Conservation (phyloP, 2,888 invertebrate genomes). For the Archips xylosteana region DNA sequence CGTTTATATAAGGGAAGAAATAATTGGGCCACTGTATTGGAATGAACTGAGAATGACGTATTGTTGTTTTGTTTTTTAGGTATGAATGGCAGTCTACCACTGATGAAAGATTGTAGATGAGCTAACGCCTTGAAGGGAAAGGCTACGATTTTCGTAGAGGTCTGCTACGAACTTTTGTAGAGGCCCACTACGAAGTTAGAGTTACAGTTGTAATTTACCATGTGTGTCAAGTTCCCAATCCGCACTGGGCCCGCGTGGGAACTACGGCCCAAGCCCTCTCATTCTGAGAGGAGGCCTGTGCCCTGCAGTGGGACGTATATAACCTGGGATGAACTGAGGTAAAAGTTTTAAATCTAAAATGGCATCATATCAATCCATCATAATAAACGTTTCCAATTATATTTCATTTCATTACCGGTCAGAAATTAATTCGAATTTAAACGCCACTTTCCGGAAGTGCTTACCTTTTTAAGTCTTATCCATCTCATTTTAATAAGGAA, state of each 20-base stretch:
- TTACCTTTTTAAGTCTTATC: background rate
- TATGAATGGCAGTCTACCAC: too few species aligned
- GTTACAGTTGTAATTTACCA: too few species aligned
- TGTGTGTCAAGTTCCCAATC: too few species aligned
- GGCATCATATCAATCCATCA: too few species aligned
- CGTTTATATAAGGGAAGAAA: background rate
- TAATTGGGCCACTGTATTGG: background rate
- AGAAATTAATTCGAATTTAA: background rate
- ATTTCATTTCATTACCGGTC: background rate
- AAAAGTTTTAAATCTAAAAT: too few species aligned
- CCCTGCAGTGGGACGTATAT: too few species aligned
- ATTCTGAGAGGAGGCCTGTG: too few species aligned
- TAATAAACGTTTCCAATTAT: background rate
- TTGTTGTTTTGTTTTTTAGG: background rate
- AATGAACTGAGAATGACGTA: conserved; percentile 8
- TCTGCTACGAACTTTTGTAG: background rate
- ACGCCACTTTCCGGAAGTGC: background rate
- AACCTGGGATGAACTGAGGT: too few species aligned
- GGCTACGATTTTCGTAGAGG: background rate
- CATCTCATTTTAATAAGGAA: background rate
- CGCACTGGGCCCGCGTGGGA: too few species aligned
- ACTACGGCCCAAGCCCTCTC: too few species aligned
- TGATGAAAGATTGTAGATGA: background rate
- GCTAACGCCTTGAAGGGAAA: background rate
- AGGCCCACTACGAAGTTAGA: too few species aligned